Evolutionary conservation across 2,797 vertebrate genomes (phyloP).

Genomic region (Spea hammondii): DNA sequence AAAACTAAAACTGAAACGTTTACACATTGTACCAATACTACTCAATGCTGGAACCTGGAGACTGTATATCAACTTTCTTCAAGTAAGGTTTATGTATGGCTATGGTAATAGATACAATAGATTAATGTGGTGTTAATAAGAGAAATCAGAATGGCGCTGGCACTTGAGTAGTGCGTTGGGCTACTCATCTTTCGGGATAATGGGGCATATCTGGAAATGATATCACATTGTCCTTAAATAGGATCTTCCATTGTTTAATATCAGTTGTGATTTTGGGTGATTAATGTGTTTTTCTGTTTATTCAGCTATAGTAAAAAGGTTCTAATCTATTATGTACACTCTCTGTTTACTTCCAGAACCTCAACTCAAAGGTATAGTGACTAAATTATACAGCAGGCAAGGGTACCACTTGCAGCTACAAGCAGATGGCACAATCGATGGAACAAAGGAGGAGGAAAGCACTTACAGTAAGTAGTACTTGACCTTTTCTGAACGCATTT

Average conservation of each 20-base stretch:
- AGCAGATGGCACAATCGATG: conserved; percentile 98
- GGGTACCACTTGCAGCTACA: conserved; percentile 98
- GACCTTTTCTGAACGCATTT: not conserved
- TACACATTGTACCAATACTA: too few species aligned
- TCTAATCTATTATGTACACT: conserved; percentile 9
- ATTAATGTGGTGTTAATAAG: not conserved
- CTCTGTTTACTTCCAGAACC: conserved; percentile 80
- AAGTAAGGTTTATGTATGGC: too few species aligned
- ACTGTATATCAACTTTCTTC: too few species aligned
- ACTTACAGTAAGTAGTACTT: conserved; percentile 85
- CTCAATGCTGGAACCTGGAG: too few species aligned
- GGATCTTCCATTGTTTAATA: not conserved
- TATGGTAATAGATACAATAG: too few species aligned
- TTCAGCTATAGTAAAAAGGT: not conserved
- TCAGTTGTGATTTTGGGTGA: not conserved
- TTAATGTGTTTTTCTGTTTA: not conserved
- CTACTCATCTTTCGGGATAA: not conserved
- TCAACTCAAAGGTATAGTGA: conserved; percentile 99
- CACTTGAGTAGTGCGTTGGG: not conserved
- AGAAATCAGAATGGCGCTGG: not conserved
- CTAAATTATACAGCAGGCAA: conserved; percentile 98
- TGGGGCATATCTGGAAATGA: not conserved
- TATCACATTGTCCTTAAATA: not conserved
- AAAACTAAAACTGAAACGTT: too few species aligned
- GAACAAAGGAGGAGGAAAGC: conserved; percentile 97